A percentile compares a stretch with the other conserved stretches of the same genome.
Evolutionary conservation across 2,113 vertebrate genomes (phyloP).

Genomic region (Aplodontia rufa): DNA sequence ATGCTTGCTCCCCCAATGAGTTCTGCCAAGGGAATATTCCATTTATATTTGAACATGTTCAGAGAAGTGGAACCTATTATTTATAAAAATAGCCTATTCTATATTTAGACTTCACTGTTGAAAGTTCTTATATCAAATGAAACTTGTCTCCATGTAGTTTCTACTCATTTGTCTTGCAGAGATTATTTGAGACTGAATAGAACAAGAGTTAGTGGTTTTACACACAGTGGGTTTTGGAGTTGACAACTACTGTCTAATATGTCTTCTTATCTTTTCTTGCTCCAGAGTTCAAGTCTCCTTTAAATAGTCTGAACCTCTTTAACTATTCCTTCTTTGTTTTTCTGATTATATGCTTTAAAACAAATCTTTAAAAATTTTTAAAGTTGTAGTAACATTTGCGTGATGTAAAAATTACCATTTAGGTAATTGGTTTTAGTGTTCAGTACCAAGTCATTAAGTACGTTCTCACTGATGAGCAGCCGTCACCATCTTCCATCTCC

Average conservation of each 20-base stretch:
- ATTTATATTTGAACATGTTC: background rate
- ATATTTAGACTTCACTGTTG: background rate
- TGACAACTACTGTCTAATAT: too few relatives aligned
- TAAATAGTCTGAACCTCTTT: background rate
- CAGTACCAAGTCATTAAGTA: background rate
- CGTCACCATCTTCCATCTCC: background rate
- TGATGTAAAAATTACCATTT: background rate
- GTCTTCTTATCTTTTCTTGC: background rate
- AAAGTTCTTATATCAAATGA: background rate
- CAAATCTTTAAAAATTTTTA: background rate
- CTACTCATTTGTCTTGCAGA: background rate
- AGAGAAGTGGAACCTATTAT: background rate
- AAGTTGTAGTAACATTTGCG: background rate
- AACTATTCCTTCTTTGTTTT: background rate
- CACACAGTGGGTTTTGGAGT: background rate
- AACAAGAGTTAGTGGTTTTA: background rate
- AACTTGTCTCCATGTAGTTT: background rate
- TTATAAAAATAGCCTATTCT: background rate
- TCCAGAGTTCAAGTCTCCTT: background rate
- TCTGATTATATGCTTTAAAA: background rate
- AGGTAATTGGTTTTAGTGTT: background rate
- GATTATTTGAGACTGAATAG: background rate
- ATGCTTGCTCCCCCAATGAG: background rate
- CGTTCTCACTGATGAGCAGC: background rate
- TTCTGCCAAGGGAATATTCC: conserved; percentile 21